Evolutionary conservation across 1,140 invertebrate species (phyloP).

Genomic region (Anadara kagoshimensis): DNA sequence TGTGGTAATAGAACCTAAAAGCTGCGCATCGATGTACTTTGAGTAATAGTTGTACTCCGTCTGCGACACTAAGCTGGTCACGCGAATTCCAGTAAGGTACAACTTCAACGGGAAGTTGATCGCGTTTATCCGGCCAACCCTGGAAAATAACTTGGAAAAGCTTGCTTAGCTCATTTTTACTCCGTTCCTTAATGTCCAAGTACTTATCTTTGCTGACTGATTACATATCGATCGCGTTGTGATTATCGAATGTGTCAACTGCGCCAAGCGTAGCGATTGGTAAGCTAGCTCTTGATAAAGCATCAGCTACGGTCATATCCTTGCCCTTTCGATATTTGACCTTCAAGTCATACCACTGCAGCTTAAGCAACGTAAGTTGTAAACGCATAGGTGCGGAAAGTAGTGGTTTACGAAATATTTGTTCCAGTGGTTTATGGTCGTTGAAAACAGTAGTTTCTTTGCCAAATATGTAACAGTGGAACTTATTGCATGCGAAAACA

Average conservation of each 20-base stretch:
- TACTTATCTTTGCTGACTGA: too few relatives aligned
- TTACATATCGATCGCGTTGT: too few relatives aligned
- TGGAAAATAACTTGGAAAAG: constrained; percentile 10
- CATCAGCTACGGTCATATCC: constrained; percentile 72
- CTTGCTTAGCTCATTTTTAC: constrained; percentile 74
- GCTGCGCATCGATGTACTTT: constrained; percentile 37
- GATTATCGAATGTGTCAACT: constrained; percentile 62
- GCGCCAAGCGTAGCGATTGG: not conserved
- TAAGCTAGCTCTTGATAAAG: constrained; percentile 46
- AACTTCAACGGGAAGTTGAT: constrained; percentile 15
- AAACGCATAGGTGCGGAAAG: constrained; percentile 58
- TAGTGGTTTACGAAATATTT: constrained; percentile 69
- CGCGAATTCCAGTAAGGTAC: constrained; percentile 32
- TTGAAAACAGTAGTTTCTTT: constrained; percentile 1
- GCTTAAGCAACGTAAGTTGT: constrained; percentile 70
- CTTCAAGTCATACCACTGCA: constrained; percentile 72
- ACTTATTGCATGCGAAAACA: constrained; percentile 52
- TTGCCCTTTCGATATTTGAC: constrained; percentile 65
- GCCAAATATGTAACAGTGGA: constrained; percentile 7
- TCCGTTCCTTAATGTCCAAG: too few relatives aligned
- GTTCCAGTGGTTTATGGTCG: constrained; percentile 64
- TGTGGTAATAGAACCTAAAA: constrained; percentile 13
- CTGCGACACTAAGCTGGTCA: constrained; percentile 39
- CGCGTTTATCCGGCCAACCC: constrained; percentile 28
- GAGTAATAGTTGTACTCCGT: constrained; percentile 46